Percentiles rank a stretch among this genome's conserved stretches.
phyloP scores from a whole-genome alignment of 2,113 vertebrate genomes.

The Rousettus leschenaultii region DNA sequence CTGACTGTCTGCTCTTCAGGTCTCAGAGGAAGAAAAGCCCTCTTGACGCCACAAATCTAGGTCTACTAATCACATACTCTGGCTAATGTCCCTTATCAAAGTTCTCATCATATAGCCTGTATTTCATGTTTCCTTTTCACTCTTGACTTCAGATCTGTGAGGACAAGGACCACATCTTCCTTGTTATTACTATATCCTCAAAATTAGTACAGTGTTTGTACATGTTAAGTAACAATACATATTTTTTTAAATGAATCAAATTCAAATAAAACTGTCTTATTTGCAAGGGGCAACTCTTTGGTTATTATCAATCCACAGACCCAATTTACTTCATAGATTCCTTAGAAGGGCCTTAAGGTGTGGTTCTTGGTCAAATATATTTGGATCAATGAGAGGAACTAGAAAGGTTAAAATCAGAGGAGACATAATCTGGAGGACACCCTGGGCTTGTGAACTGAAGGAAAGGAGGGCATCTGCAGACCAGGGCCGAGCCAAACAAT shows the following conservation, averaged over 20 bases:
- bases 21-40: not conserved
- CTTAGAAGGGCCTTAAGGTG: not conserved
- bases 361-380: not conserved
- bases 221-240: not conserved
- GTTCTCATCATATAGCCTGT: not conserved
- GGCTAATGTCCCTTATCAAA: not conserved
- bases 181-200: not conserved
- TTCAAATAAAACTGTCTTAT: not conserved
- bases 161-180: not conserved
- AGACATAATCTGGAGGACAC: not conserved
- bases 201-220: not conserved
- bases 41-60: not conserved
- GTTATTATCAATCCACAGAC: not conserved
- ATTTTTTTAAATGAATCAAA: not conserved
- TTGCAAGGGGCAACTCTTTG: not conserved
- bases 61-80: not conserved
- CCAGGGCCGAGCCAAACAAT: fast-evolving
- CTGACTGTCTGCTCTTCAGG: not conserved
- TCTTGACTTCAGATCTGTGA: not conserved
- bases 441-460: not conserved
- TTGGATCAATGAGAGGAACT: not conserved
- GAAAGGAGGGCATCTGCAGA: not conserved
- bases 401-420: not conserved
- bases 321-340: not conserved
- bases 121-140: not conserved